Evolutionary conservation across 1,140 invertebrate genomes (phyloP).

Genomic region (Latrodectus geometricus): DNA sequence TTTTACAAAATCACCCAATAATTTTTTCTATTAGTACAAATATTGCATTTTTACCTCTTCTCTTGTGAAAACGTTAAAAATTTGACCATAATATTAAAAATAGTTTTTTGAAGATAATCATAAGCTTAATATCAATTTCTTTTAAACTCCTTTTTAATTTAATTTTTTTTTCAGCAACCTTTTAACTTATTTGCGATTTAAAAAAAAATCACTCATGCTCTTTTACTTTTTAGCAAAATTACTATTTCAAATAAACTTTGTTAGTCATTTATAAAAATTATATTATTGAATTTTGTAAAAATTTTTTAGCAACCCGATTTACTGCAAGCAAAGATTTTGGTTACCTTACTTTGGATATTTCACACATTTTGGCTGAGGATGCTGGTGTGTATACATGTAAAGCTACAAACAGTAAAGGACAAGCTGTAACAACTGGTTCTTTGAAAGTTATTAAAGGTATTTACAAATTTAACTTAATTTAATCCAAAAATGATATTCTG

Average conservation of each 20-base stretch:
- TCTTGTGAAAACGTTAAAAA: too few species aligned
- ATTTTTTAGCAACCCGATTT: constrained; percentile 77
- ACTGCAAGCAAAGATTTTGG: constrained; percentile 94
- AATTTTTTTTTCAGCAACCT: not conserved
- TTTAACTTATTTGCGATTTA: too few species aligned
- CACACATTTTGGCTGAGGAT: constrained; percentile 85
- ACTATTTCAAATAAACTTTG: too few species aligned
- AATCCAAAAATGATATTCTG: too few species aligned
- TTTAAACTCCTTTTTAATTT: not conserved
- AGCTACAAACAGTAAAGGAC: constrained; percentile 89
- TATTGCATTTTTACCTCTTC: not conserved
- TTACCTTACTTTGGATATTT: constrained; percentile 85
- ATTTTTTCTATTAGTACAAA: not conserved
- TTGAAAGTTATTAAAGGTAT: constrained; percentile 71
- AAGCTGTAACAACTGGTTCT: constrained; percentile 84
- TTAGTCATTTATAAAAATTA: too few species aligned
- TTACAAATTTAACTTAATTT: too few species aligned
- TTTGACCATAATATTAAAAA: too few species aligned
- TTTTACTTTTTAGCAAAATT: too few species aligned
- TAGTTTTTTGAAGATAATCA: too few species aligned
- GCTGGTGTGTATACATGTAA: constrained; percentile 91
- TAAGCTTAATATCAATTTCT: too few species aligned
- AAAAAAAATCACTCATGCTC: too few species aligned
- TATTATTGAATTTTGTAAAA: not conserved
- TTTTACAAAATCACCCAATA: not conserved